Conservation (phyloP, 2,888 invertebrate species). For the Platycnemis pennipes region DNA sequence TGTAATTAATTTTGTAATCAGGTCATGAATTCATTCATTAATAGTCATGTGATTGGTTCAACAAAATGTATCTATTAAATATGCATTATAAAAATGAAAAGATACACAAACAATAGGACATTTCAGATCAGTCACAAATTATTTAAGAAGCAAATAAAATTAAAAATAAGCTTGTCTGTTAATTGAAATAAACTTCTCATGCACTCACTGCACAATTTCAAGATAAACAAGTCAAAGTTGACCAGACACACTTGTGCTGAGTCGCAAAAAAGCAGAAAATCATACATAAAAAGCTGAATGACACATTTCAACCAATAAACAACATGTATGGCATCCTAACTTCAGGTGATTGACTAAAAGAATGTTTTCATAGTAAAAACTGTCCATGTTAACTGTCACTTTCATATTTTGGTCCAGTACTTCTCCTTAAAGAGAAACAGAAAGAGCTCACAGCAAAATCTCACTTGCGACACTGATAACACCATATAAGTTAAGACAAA, state of each 20-base stretch:
- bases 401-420: constrained; percentile 14
- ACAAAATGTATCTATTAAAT: constrained; percentile 24
- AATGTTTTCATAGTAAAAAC: not conserved
- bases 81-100: not conserved
- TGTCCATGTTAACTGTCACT: constrained; percentile 18
- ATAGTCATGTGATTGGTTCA: not conserved
- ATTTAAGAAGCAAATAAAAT: not conserved
- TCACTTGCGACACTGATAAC: constrained; percentile 33
- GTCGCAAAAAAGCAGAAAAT: not conserved
- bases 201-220: not conserved
- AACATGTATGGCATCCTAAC: not conserved
- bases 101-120: not conserved
- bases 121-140: not conserved
- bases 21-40: not conserved
- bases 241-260: not conserved
- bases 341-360: not conserved
- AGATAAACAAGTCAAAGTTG: not conserved
- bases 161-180: not conserved
- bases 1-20: too few species aligned
- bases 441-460: not conserved
- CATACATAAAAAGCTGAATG: constrained; percentile 18
- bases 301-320: constrained; percentile 34
- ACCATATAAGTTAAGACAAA: constrained; percentile 31
- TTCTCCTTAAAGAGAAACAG: constrained; percentile 5
- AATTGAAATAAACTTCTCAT: not conserved